These are phyloP conservation scores for Timandra comae DNA, from an alignment of 2,888 invertebrate species.

Conservation along the genomic window DNA sequence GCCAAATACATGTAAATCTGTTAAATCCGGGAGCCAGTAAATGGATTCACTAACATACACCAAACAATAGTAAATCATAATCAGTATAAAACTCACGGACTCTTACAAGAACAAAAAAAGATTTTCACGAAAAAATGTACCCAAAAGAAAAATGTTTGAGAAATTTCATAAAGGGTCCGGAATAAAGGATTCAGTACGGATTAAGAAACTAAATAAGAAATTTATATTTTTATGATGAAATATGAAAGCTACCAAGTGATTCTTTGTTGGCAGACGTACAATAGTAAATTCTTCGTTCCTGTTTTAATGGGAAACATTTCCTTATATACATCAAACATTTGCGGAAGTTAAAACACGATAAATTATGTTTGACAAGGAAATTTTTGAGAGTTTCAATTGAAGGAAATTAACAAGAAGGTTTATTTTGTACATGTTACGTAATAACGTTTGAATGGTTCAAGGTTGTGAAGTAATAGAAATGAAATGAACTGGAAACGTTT, in stretches of 20 bases:
- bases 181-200: constrained; percentile 15
- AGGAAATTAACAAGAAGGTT: too few species aligned
- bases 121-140: constrained; percentile 31
- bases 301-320: constrained; percentile 5
- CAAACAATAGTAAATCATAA: constrained; percentile 38
- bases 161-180: constrained; percentile 17
- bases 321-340: background rate
- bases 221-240: constrained; percentile 15
- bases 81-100: constrained; percentile 38
- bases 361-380: too few species aligned
- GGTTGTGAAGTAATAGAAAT: too few species aligned
- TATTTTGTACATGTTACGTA: too few species aligned
- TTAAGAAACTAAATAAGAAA: constrained; percentile 20
- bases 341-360: too few species aligned
- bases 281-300: constrained; percentile 1
- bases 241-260: constrained; percentile 14
- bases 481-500: too few species aligned
- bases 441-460: too few species aligned
- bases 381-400: too few species aligned
- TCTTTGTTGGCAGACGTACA: constrained; percentile 11
- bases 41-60: constrained; percentile 35
- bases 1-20: constrained; percentile 1
- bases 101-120: constrained; percentile 27
- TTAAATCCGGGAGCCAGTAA: constrained; percentile 20
- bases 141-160: constrained; percentile 18